Percentiles rank a stretch among this genome's conserved stretches.
Conservation (phyloP, 2,113 vertebrate species). For the Oncorhynchus clarkii region DNA sequence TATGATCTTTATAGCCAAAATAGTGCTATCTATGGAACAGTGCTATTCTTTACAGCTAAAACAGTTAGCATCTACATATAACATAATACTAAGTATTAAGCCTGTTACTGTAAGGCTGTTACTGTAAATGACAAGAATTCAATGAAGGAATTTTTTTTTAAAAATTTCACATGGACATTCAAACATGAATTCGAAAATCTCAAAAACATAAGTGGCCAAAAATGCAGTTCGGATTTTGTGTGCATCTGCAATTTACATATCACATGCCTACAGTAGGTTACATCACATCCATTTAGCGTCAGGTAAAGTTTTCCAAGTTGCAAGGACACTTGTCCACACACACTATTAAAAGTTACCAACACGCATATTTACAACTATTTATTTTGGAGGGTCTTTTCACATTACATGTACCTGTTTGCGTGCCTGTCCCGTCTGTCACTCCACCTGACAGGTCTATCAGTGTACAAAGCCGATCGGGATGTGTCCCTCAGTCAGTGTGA, state of each 20-base stretch:
- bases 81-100: no score
- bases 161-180: no score
- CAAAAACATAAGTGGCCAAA: not conserved
- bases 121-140: no score
- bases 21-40: no score
- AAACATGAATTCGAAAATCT: not conserved
- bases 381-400: conserved; percentile 58
- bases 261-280: conserved; percentile 16
- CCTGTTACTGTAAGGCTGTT: no score
- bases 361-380: conserved; percentile 41
- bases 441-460: conserved; percentile 75
- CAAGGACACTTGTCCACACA: conserved; percentile 43
- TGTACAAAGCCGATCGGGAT: conserved; percentile 62
- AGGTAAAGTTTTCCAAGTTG: conserved; percentile 51
- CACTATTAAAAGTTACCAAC: conserved; percentile 26
- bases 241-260: not conserved
- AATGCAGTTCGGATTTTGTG: not conserved
- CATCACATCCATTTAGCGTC: conserved; percentile 51
- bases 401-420: conserved; percentile 68
- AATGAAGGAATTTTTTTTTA: no score
- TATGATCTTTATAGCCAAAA: no score
- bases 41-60: no score
- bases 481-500: conserved; percentile 59
- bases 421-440: conserved; percentile 61
- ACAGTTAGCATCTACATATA: no score